Evolutionary conservation across 2,888 invertebrate genomes (phyloP).

Genomic region (Meliscaeva auricollis): DNA sequence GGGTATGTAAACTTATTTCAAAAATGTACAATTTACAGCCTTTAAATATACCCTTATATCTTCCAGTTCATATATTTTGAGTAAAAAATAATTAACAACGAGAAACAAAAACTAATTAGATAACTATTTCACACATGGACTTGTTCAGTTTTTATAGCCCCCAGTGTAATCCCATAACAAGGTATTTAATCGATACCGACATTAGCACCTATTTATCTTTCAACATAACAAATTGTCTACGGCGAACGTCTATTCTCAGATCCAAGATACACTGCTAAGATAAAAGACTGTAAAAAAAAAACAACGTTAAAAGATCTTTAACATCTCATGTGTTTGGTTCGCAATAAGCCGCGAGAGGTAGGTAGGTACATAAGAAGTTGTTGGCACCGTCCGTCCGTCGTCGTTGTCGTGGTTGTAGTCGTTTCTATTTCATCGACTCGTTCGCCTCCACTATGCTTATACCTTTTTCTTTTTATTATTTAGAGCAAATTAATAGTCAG

Average conservation of each 20-base stretch:
- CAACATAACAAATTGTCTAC: constrained; percentile 76
- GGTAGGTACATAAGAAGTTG: too few relatives aligned
- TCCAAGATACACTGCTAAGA: constrained; percentile 50
- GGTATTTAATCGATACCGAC: constrained; percentile 74
- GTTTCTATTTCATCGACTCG: constrained; percentile 18
- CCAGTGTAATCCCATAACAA: constrained; percentile 67
- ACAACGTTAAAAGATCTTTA: constrained; percentile 42
- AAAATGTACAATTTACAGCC: too few relatives aligned
- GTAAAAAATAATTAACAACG: too few relatives aligned
- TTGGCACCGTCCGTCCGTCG: not conserved
- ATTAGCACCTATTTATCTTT: constrained; percentile 76
- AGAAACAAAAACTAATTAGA: too few relatives aligned
- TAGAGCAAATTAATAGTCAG: constrained; percentile 76
- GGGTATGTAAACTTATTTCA: too few relatives aligned
- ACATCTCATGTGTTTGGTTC: constrained; percentile 47
- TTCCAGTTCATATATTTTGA: too few relatives aligned
- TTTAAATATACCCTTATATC: too few relatives aligned
- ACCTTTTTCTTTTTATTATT: constrained; percentile 52
- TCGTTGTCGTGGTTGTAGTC: not conserved
- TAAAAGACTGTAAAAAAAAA: constrained; percentile 19
- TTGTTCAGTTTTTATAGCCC: constrained; percentile 53
- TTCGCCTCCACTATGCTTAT: constrained; percentile 44
- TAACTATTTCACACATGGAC: not conserved
- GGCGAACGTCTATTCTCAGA: constrained; percentile 61
- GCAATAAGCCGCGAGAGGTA: constrained; percentile 39